Evolutionary conservation across 35 echinoderm and acorn worm species (phyloP).

Genomic region (Strongylocentrotus purpuratus): DNA sequence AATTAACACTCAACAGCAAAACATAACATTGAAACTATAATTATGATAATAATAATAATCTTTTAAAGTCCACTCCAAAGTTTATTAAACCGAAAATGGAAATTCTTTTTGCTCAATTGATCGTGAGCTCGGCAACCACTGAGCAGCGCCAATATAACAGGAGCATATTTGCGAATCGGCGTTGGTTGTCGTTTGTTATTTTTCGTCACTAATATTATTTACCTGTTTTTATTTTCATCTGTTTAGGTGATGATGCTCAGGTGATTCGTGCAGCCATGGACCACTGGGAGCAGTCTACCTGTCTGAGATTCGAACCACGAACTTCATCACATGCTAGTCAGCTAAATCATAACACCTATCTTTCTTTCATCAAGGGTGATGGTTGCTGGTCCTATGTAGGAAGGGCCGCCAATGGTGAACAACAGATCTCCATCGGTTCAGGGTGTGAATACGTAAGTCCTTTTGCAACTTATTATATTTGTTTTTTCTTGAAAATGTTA

Average conservation of each 20-base stretch:
- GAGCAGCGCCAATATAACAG: too few relatives aligned
- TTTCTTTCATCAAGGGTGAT: conserved; percentile 3
- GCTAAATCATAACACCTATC: background rate
- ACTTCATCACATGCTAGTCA: background rate
- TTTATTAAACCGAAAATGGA: too few relatives aligned
- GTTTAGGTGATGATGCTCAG: background rate
- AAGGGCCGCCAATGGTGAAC: background rate
- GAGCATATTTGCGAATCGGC: too few relatives aligned
- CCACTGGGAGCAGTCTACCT: conserved; percentile 53
- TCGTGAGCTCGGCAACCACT: too few relatives aligned
- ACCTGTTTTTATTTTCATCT: background rate
- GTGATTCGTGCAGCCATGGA: conserved; percentile 42
- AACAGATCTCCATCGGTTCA: conserved; percentile 57
- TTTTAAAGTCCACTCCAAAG: too few relatives aligned
- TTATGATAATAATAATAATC: too few relatives aligned
- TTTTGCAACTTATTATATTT: background rate
- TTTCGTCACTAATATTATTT: background rate
- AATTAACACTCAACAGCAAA: too few relatives aligned
- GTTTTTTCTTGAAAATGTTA: background rate
- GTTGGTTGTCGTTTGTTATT: too few relatives aligned
- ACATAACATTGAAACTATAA: too few relatives aligned
- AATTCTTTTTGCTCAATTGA: too few relatives aligned
- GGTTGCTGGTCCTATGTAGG: conserved; percentile 59
- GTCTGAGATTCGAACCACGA: conserved; percentile 52
- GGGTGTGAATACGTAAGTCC: conserved; percentile 53